These are phyloP conservation scores for Cantharis lateralis DNA, from an alignment of 2,888 invertebrate genomes.

Conservation along the genomic window DNA sequence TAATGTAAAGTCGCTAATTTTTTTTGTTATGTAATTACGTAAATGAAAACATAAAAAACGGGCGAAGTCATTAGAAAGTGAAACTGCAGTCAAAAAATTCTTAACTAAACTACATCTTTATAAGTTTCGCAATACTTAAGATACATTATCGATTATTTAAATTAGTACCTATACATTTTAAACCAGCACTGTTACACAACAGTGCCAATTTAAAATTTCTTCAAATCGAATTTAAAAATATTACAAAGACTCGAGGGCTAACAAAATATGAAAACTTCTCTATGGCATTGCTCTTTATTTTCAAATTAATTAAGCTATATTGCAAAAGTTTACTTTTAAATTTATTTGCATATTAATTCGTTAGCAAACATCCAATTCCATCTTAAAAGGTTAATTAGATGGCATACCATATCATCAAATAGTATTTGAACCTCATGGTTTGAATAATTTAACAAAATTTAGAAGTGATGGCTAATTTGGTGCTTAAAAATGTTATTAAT, in stretches of 20 bases:
- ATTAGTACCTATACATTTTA: not conserved
- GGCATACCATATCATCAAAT: not conserved
- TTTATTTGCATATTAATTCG: not conserved
- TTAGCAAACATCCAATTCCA: not conserved
- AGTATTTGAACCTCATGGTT: not conserved
- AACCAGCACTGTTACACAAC: not conserved
- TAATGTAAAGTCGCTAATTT: not conserved
- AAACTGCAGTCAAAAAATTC: not conserved
- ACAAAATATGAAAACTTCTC: not conserved
- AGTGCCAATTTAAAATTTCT: not conserved
- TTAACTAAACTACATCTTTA: not conserved
- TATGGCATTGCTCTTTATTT: not conserved
- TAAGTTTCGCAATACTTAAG: not conserved
- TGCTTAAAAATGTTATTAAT: not conserved
- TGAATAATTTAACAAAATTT: not conserved
- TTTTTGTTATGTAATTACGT: not conserved
- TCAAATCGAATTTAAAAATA: not conserved
- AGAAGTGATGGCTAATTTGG: not conserved
- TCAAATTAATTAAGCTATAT: not conserved
- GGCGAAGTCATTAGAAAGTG: not conserved
- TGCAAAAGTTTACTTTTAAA: not conserved
- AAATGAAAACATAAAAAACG: not conserved
- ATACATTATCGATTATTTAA: not conserved
- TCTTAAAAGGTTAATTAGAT: not conserved
- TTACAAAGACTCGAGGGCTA: not conserved